phyloP scores from a whole-genome alignment of 1,140 invertebrate species.

The Drosophila elegans region DNA sequence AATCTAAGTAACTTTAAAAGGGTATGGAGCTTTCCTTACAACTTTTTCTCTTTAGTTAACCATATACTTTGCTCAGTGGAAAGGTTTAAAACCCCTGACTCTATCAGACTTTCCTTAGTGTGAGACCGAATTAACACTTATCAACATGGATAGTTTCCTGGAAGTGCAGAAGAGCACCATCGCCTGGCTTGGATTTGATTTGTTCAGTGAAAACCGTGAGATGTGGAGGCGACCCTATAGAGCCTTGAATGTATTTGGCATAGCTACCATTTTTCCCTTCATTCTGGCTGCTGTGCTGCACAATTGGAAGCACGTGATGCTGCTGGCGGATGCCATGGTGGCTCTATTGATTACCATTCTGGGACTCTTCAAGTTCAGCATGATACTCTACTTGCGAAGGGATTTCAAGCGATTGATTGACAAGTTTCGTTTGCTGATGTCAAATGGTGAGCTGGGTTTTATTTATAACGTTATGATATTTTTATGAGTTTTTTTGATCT shows the following conservation, averaged over 20 bases:
- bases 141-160: constrained; percentile 26
- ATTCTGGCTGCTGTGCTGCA: constrained; percentile 33
- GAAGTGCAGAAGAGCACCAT: constrained; percentile 33
- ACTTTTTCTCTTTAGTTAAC: rapidly evolving
- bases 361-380: constrained; percentile 46
- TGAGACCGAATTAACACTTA: not conserved
- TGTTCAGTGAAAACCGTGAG: constrained; percentile 17
- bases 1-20: not conserved
- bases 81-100: constrained; percentile 11
- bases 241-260: constrained; percentile 17
- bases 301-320: constrained; percentile 37
- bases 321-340: constrained; percentile 43
- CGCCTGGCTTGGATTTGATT: constrained; percentile 34
- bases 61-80: not conserved
- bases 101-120: not conserved
- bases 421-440: constrained; percentile 25
- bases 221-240: constrained; percentile 48
- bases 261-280: constrained; percentile 38
- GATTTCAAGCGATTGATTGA: constrained; percentile 33
- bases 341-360: constrained; percentile 38
- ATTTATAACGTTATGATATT: too few relatives aligned
- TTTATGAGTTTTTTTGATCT: not conserved
- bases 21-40: not conserved
- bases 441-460: constrained; percentile 6
- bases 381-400: constrained; percentile 32